Conservation (phyloP, 2,888 invertebrate genomes). For the Macaria notata region DNA sequence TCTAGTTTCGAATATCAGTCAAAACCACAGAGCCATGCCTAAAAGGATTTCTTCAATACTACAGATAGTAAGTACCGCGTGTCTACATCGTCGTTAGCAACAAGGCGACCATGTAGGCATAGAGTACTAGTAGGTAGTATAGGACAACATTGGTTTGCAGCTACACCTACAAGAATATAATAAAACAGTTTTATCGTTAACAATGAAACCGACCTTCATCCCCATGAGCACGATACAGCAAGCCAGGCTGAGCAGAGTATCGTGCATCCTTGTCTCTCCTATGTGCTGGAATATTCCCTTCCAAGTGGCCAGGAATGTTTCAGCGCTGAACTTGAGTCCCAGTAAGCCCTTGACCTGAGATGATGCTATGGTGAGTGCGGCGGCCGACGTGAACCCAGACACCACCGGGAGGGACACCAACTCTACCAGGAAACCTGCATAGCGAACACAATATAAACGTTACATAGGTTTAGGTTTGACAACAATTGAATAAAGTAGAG, state of each 20-base stretch:
- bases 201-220: constrained; percentile 78
- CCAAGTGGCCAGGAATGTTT: constrained; percentile 84
- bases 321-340: constrained; percentile 83
- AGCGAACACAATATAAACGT: not conserved
- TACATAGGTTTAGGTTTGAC: no score
- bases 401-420: constrained; percentile 89
- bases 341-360: constrained; percentile 87
- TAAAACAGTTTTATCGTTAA: no score
- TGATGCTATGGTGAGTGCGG: constrained; percentile 88
- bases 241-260: constrained; percentile 83
- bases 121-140: no score
- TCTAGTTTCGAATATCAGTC: no score
- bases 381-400: constrained; percentile 89
- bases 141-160: no score
- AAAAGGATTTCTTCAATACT: no score
- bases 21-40: no score
- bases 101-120: no score
- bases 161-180: no score
- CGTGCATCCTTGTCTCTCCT: constrained; percentile 77
- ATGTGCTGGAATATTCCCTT: constrained; percentile 79
- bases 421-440: constrained; percentile 86
- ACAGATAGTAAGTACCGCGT: no score
- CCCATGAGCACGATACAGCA: constrained; percentile 83
- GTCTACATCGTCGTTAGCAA: no score
- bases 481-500: no score